Conservation (phyloP, 2,797 vertebrate species). For the Salmo trutta region DNA sequence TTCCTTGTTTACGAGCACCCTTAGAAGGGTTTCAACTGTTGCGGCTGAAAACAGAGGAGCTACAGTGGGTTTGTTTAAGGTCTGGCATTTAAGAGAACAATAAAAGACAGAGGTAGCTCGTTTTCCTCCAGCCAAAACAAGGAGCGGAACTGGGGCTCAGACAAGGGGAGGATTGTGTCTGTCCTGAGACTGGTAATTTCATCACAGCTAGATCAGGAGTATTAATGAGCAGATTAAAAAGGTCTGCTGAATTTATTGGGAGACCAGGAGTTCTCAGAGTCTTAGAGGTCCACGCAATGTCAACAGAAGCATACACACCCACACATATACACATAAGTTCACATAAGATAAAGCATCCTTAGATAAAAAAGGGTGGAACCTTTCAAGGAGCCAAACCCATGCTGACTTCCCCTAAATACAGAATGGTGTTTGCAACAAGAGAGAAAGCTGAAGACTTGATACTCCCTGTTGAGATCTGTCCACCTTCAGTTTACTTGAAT, state of each 20-base stretch:
- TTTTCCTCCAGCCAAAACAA: conserved; percentile 39
- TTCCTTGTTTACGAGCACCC: background rate
- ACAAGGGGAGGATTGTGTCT: conserved; percentile 30
- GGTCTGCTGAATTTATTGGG: conserved; percentile 19
- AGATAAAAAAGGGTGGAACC: background rate
- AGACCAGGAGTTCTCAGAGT: conserved; percentile 32
- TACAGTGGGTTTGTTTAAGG: conserved; percentile 29
- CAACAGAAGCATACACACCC: background rate
- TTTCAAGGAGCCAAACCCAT: background rate
- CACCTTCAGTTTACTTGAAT: background rate
- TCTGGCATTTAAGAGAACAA: conserved; percentile 18
- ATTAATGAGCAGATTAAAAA: conserved; percentile 35
- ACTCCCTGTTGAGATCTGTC: background rate
- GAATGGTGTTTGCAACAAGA: background rate
- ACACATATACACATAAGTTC: background rate
- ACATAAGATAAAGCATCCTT: background rate
- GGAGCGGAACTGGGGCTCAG: conserved; percentile 12
- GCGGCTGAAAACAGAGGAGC: conserved; percentile 10
- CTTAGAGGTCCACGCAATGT: conserved; percentile 16
- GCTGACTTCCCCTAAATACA: background rate
- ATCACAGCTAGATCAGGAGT: conserved; percentile 37
- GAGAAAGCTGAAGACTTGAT: background rate
- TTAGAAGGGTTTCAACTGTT: conserved; percentile 22
- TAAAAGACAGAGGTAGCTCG: conserved; percentile 13
- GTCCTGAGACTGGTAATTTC: conserved; percentile 15